Evolutionary conservation across 2,888 invertebrate genomes (phyloP).

Genomic region (Ophion ventricosus): DNA sequence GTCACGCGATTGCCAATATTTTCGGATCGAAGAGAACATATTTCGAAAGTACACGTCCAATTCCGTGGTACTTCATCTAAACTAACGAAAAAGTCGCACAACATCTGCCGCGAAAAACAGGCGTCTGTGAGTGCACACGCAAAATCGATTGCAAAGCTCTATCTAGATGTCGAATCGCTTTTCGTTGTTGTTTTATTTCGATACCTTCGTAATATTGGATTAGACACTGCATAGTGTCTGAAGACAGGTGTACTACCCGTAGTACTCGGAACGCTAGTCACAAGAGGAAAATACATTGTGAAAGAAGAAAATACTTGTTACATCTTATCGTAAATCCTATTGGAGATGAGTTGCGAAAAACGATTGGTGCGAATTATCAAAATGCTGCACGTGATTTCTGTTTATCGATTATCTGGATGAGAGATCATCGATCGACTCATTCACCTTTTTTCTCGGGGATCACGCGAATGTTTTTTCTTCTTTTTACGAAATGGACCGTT

Average conservation of each 20-base stretch:
- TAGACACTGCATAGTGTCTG: conserved; percentile 74
- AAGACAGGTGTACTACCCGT: conserved; percentile 73
- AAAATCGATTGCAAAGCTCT: conserved; percentile 43
- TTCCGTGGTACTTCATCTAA: conserved; percentile 11
- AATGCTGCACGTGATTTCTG: not conserved
- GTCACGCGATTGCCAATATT: too few relatives aligned
- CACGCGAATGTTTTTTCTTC: too few relatives aligned
- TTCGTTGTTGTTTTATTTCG: conserved; percentile 38
- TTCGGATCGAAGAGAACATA: too few relatives aligned
- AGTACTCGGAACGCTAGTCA: conserved; percentile 72
- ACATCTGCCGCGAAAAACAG: conserved; percentile 46
- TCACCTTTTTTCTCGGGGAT: not conserved
- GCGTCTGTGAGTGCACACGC: conserved; percentile 17
- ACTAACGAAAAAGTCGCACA: conserved; percentile 47
- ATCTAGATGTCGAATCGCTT: conserved; percentile 40
- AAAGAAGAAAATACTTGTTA: conserved; percentile 26
- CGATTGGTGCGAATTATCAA: not conserved
- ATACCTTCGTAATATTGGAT: conserved; percentile 76
- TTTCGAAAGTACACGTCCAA: conserved; percentile 13
- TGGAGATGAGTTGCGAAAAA: conserved; percentile 14
- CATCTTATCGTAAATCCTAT: not conserved
- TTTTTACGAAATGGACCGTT: too few relatives aligned
- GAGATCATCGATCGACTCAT: not conserved
- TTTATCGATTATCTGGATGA: not conserved
- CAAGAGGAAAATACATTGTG: conserved; percentile 52